Evolutionary conservation across 2,113 vertebrate species (phyloP).

Genomic region (Dolichallabes microphthalmus): DNA sequence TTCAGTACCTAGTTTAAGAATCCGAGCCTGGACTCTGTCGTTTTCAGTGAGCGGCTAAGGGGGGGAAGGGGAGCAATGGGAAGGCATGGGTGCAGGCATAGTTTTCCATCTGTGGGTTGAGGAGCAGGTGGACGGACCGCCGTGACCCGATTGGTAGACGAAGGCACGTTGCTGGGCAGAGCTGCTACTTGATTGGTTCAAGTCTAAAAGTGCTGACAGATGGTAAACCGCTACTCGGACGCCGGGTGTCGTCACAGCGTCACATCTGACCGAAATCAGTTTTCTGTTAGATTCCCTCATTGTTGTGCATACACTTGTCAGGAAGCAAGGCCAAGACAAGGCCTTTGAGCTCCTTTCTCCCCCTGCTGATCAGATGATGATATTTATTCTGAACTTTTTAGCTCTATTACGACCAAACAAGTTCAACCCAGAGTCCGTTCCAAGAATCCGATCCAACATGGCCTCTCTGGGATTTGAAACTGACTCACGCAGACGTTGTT

Average conservation of each 20-base stretch:
- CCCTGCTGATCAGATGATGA: neutral
- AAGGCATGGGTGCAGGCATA: slow-evolving; percentile 15
- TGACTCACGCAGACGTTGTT: neutral
- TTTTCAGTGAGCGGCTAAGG: slow-evolving; percentile 33
- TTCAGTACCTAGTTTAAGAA: slow-evolving; percentile 3
- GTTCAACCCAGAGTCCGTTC: neutral
- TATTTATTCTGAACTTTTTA: neutral
- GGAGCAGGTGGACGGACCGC: slow-evolving; percentile 34
- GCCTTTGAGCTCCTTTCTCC: neutral
- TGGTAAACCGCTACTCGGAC: slow-evolving; percentile 64
- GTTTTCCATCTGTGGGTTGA: slow-evolving; percentile 56
- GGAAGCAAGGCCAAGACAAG: neutral
- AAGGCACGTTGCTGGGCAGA: slow-evolving; percentile 28
- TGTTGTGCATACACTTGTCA: too few relatives aligned
- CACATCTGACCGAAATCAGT: slow-evolving; percentile 3
- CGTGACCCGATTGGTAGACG: slow-evolving; percentile 45
- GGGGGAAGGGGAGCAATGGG: neutral
- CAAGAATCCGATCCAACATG: neutral
- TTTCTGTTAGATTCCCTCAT: neutral
- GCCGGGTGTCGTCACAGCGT: slow-evolving; percentile 22
- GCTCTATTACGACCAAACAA: neutral
- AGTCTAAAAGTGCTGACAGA: slow-evolving; percentile 66
- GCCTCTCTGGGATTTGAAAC: neutral
- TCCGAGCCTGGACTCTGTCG: slow-evolving; percentile 9
- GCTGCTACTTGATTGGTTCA: slow-evolving; percentile 43